phyloP scores from a whole-genome alignment of 2,888 invertebrate genomes.

The Drosophila quinaria region DNA sequence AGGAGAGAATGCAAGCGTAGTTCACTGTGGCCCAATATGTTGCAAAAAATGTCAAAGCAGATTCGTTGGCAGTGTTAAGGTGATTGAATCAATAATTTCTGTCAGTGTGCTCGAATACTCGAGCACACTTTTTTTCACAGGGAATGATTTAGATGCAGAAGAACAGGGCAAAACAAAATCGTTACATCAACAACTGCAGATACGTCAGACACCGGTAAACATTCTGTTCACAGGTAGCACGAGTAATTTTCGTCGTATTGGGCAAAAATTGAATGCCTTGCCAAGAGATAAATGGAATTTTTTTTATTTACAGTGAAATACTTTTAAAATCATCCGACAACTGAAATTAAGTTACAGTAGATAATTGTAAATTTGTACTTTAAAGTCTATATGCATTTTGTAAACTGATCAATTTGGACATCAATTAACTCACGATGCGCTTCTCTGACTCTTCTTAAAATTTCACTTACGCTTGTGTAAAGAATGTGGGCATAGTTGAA shows the following conservation, averaged over 20 bases:
- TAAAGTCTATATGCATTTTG: no score
- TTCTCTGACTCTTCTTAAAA: no score
- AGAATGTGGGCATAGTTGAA: no score
- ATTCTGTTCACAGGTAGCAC: conserved; percentile 5
- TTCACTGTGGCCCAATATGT: conserved; percentile 7
- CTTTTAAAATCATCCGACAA: neutral
- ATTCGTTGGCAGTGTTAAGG: neutral
- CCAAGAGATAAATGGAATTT: neutral
- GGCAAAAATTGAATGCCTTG: conserved; percentile 4
- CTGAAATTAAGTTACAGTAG: neutral
- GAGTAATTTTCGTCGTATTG: neutral
- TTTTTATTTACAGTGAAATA: neutral
- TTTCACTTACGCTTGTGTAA: no score
- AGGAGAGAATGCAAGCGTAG: conserved; percentile 27
- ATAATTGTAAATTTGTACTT: neutral
- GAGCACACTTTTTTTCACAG: neutral
- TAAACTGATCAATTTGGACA: no score
- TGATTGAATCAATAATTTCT: conserved; percentile 8
- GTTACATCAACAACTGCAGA: conserved; percentile 26
- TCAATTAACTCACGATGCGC: no score
- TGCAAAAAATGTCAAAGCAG: conserved; percentile 12
- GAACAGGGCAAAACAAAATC: conserved; percentile 17
- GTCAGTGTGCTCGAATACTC: conserved; percentile 13
- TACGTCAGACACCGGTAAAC: conserved; percentile 12
- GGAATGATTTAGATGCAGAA: conserved; percentile 15